These are phyloP conservation scores for Chelidonichthys spinosus DNA, from an alignment of 2,797 vertebrate genomes.

Conservation along the genomic window DNA sequence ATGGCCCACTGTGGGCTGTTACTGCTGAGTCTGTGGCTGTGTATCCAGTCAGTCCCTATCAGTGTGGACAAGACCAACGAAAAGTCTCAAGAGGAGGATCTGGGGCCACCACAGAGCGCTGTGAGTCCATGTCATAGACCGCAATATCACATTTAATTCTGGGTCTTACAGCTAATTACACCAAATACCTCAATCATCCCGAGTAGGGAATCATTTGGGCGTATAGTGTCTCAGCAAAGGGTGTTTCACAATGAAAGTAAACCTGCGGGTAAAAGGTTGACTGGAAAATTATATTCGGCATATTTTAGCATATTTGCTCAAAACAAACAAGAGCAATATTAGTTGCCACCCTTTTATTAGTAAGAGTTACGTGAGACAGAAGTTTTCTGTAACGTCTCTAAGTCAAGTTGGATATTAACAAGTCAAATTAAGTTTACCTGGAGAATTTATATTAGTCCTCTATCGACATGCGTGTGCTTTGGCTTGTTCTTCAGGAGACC, in stretches of 20 bases:
- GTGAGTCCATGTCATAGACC: slow-evolving; percentile 81
- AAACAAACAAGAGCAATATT: slow-evolving; percentile 18
- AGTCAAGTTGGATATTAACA: slow-evolving; percentile 8
- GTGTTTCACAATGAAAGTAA: neutral
- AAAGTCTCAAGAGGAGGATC: slow-evolving; percentile 75
- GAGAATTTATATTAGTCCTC: neutral
- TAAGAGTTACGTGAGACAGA: slow-evolving; percentile 1
- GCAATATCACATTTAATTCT: slow-evolving; percentile 1
- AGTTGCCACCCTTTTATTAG: neutral
- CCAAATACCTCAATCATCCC: neutral
- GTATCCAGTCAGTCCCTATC: slow-evolving; percentile 89
- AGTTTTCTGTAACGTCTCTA: neutral
- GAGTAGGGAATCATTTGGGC: neutral
- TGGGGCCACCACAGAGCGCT: slow-evolving; percentile 82
- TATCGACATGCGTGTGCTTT: slow-evolving; percentile 4
- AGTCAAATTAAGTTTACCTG: neutral
- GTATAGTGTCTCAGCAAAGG: slow-evolving; percentile 4
- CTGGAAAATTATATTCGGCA: neutral
- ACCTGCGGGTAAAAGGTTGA: slow-evolving; percentile 5
- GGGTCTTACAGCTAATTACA: slow-evolving; percentile 8
- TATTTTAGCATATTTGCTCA: neutral
- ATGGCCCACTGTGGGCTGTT: slow-evolving; percentile 61
- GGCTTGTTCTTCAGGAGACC: slow-evolving; percentile 85
- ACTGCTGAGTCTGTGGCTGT: slow-evolving; percentile 79
- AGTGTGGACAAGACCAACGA: slow-evolving; percentile 90